Evolutionary conservation across 2,797 vertebrate genomes (phyloP).

Genomic region (Leptatherina wallacei): DNA sequence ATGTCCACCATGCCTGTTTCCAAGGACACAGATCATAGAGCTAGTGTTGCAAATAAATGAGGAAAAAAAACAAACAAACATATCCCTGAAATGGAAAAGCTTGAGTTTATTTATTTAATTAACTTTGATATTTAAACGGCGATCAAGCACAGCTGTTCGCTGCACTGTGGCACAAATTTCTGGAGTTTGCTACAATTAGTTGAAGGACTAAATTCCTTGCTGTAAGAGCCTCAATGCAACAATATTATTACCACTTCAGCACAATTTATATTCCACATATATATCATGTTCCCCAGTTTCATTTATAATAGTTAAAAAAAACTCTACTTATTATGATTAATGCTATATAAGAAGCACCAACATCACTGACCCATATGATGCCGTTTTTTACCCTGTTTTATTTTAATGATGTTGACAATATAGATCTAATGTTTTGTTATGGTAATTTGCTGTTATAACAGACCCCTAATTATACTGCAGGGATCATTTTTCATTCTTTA

Average conservation of each 20-base stretch:
- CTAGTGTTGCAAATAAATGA: slow-evolving; percentile 5
- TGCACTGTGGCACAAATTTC: not conserved
- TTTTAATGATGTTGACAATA: slow-evolving; percentile 4
- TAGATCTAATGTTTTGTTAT: slow-evolving; percentile 8
- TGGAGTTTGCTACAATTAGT: not conserved
- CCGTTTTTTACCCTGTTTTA: not conserved
- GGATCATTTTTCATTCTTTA: slow-evolving; percentile 61
- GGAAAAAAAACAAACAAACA: not conserved
- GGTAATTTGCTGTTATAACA: not conserved
- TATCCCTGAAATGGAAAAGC: not conserved
- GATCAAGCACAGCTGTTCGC: too few relatives aligned
- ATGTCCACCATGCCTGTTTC: slow-evolving; percentile 97
- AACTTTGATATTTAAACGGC: not conserved
- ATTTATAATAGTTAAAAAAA: not conserved
- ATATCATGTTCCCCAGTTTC: not conserved
- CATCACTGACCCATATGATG: too few relatives aligned
- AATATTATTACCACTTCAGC: not conserved
- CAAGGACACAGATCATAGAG: slow-evolving; percentile 19
- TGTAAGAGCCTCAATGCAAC: not conserved
- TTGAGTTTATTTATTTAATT: not conserved
- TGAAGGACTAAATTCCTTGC: not conserved
- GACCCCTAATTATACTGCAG: not conserved
- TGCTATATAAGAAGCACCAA: not conserved
- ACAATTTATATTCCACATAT: too few relatives aligned
- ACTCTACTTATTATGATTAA: not conserved